Percentiles rank a stretch among this genome's conserved stretches.
These are phyloP conservation scores for Chondrilla cf. caribensis DNA, from an alignment of 37 sponge, comb jelly and placozoan genomes.

Conservation along the genomic window DNA sequence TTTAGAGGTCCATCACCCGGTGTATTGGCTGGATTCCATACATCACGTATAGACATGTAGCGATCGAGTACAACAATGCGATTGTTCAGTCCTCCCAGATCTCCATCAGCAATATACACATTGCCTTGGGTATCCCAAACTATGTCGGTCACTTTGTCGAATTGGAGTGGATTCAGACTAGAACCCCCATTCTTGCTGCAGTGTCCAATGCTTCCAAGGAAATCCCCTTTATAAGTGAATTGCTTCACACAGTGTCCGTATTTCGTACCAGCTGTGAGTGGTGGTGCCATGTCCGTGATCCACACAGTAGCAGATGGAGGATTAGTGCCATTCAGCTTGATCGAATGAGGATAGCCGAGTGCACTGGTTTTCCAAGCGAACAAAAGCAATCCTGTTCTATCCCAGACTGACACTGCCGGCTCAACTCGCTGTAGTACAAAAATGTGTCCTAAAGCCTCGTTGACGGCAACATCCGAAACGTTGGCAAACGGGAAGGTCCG, in stretches of 20 bases:
- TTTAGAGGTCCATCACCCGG: conserved; percentile 17
- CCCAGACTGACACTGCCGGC: conserved; percentile 30
- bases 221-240: conserved; percentile 23
- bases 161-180: conserved; percentile 35
- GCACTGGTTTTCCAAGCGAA: conserved; percentile 28
- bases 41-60: conserved; percentile 3
- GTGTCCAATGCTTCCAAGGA: conserved; percentile 20
- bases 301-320: conserved; percentile 22
- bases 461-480: conserved; percentile 30
- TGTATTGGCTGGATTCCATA: conserved; percentile 32
- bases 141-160: conserved; percentile 45
- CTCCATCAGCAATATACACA: conserved; percentile 36
- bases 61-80: conserved; percentile 26
- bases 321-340: conserved; percentile 7
- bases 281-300: conserved; percentile 44
- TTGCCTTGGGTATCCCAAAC: conserved; percentile 22
- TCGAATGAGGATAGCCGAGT: conserved; percentile 40
- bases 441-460: background rate
- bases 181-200: conserved; percentile 34
- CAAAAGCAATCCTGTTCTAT: conserved; percentile 13
- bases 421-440: conserved; percentile 24
- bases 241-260: conserved; percentile 43
- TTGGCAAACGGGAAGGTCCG: conserved; percentile 17
- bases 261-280: background rate
- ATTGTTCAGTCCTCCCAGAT: conserved; percentile 39